phyloP scores from a whole-genome alignment of 2,888 invertebrate genomes.

The Julus scandinavius region DNA sequence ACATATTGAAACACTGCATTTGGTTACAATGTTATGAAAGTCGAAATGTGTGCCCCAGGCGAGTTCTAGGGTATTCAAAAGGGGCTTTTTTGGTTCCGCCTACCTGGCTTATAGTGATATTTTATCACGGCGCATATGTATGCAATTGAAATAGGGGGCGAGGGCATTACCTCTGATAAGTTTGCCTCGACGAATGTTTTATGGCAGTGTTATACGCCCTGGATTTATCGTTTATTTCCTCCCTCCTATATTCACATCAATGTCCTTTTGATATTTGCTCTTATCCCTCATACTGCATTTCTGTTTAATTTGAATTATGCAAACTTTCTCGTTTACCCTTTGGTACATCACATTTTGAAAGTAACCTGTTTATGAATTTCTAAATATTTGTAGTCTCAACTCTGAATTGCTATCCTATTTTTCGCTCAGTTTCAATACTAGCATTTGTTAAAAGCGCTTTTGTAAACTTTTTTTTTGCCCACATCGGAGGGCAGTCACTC shows the following conservation, averaged over 20 bases:
- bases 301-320: slow-evolving; percentile 10
- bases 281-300: neutral
- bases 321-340: neutral
- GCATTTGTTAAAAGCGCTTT: neutral
- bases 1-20: too few relatives aligned
- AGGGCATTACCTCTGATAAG: slow-evolving; percentile 38
- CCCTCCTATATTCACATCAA: neutral
- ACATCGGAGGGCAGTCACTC: neutral
- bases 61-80: neutral
- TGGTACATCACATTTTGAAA: neutral
- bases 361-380: neutral
- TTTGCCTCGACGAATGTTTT: slow-evolving; percentile 1
- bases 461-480: neutral
- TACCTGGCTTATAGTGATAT: neutral
- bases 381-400: neutral
- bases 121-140: neutral
- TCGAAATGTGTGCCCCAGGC: neutral
- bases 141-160: neutral
- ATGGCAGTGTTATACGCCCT: neutral
- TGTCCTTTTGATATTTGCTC: neutral
- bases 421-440: neutral
- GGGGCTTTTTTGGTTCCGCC: neutral
- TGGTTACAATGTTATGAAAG: neutral
- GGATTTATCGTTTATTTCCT: slow-evolving; percentile 28
- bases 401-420: neutral